Evolutionary conservation across 2,797 vertebrate species (phyloP), one percentile per base, ranked within the genome.

Genomic region (Scolopax bukidnonensis): DNA sequence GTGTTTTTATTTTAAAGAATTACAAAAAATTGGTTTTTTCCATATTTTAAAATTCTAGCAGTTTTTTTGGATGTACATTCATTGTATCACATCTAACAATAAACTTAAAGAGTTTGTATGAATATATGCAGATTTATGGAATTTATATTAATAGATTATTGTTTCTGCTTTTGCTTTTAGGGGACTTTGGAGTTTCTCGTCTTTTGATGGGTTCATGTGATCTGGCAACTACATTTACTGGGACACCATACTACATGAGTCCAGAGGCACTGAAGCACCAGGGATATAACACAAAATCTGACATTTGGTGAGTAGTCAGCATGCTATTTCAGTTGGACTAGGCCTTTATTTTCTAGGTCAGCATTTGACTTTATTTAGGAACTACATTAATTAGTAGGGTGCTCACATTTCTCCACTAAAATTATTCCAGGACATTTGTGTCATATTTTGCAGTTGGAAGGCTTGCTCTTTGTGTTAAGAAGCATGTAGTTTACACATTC

Each of bases 211-310:
- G 98, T 69, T 98, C 99, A 6, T 98, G 98, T 97, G 99, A 99
- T 96, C 97, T 99, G 96, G 99, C 99, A 91, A 98, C 98, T 78
- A 99, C 98, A 43, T 98, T 99, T 94, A 98, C 98, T 15, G 99
- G 99, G 69, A 99, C 99, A 1, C 98, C 98, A 6, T 98, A 98
- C 92, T 99, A 99, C 83, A 99, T 99, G 99, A 99, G 99, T 75
- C 99, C 99, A 3, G 99, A 99, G 95, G 98, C 98, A 36, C 96
- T 99, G 93, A 98, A 98, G 86, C 98, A 99, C 86, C 98, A 98
- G 87, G 98, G 98, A 40, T 99, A 98, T 19, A 94, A 98, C 94
- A 99, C 98, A 77, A 99, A 99, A 96, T 99, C 98, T 16, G 99
- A 99, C 96, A 98, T 99, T 93, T 99, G 99, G 98, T 99, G 96